Evolutionary conservation across 1,140 invertebrate species (phyloP).

Genomic region (Paracyclopina nana): DNA sequence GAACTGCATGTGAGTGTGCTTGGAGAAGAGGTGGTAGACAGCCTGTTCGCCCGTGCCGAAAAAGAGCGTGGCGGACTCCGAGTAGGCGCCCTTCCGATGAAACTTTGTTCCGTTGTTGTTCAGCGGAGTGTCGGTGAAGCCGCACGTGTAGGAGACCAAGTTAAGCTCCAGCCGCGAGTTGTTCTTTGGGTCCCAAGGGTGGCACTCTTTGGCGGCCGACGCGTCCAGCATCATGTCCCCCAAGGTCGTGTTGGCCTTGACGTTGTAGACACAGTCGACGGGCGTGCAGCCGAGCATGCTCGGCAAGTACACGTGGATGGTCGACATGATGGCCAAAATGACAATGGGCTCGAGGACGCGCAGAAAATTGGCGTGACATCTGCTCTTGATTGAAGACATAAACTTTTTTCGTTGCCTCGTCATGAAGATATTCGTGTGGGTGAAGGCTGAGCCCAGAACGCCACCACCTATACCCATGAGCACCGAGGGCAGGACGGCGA

Average conservation of each 20-base stretch:
- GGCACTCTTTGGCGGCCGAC: conserved; percentile 1
- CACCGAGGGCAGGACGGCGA: conserved; percentile 18
- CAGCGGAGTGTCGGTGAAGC: conserved; percentile 1
- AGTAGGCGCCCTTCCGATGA: conserved; percentile 10
- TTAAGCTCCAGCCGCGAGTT: conserved; percentile 11
- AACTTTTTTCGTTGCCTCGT: conserved; percentile 16
- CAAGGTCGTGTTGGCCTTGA: background rate
- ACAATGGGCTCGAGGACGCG: conserved; percentile 7
- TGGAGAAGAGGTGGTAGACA: conserved; percentile 28
- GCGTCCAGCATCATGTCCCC: background rate
- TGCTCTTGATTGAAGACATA: conserved; percentile 9
- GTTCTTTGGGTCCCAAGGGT: background rate
- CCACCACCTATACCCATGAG: conserved; percentile 21
- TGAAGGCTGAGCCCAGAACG: conserved; percentile 24
- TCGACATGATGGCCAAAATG: conserved; percentile 14
- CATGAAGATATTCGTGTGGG: conserved; percentile 25
- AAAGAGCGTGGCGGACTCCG: conserved; percentile 27
- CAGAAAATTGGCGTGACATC: background rate
- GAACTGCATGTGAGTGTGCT: conserved; percentile 28
- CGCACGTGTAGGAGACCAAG: conserved; percentile 10
- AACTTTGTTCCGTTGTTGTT: background rate
- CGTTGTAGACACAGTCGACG: conserved; percentile 5
- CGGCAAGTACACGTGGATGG: conserved; percentile 10
- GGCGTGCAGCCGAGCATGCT: conserved; percentile 4
- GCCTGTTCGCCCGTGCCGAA: conserved; percentile 29